Evolutionary conservation across 1,140 invertebrate species (phyloP).

Genomic region (Conopomorpha cramerella): DNA sequence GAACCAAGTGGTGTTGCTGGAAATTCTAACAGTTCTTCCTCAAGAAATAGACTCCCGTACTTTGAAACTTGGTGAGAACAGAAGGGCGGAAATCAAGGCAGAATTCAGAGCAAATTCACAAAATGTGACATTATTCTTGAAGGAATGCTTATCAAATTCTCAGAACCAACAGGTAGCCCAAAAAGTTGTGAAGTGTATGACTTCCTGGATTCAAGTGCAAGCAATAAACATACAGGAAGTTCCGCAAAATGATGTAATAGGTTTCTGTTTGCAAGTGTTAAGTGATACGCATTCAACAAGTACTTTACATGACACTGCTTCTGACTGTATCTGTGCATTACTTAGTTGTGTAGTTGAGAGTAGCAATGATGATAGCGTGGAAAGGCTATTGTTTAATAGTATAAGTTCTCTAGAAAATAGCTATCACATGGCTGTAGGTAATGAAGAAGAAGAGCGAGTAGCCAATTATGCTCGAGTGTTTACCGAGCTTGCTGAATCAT

Average conservation of each 20-base stretch:
- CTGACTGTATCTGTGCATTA: constrained; percentile 89
- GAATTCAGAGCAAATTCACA: constrained; percentile 73
- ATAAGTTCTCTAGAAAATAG: constrained; percentile 81
- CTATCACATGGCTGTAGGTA: constrained; percentile 89
- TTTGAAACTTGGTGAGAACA: constrained; percentile 87
- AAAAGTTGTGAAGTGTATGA: constrained; percentile 77
- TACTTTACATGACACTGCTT: constrained; percentile 85
- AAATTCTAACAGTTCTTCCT: constrained; percentile 92
- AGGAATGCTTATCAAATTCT: constrained; percentile 68
- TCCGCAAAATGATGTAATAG: constrained; percentile 70
- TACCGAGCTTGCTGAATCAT: constrained; percentile 91
- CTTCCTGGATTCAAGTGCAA: constrained; percentile 77
- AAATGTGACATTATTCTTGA: constrained; percentile 76
- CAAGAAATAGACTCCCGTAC: constrained; percentile 90
- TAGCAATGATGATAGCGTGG: constrained; percentile 67
- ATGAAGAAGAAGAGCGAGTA: constrained; percentile 90
- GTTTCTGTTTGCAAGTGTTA: constrained; percentile 71
- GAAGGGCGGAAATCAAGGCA: constrained; percentile 80
- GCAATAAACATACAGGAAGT: constrained; percentile 70
- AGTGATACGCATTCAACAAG: constrained; percentile 67
- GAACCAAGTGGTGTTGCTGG: constrained; percentile 80
- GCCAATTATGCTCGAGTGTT: constrained; percentile 95
- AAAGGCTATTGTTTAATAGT: constrained; percentile 80
- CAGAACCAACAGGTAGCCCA: constrained; percentile 55
- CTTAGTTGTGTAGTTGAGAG: constrained; percentile 79